Evolutionary conservation across 2,888 invertebrate genomes (phyloP), one percentile per base, ranked within the genome.

Genomic region (Eupsilia transversa): DNA sequence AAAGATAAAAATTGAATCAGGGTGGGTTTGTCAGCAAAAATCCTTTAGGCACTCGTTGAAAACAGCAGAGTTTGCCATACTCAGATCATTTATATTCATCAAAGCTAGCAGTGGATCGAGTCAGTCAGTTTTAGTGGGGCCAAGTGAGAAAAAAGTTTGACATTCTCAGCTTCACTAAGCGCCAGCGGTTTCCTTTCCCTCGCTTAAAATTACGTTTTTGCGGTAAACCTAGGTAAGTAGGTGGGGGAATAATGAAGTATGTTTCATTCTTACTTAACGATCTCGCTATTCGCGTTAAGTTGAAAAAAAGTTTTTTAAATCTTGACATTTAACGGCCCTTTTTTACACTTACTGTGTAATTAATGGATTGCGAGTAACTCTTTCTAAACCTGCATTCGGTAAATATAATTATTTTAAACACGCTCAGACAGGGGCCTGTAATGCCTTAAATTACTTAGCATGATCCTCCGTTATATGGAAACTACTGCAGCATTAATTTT

Each of bases 61-160:
- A 82, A 85, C 79, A 77, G 81, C 77, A 74, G 73, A 83, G 76
- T 79, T 70, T 80, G 75, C 81, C 74, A 80, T 85, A 72, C 78
- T 74, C 65, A 77, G 75, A 83, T 80, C 83, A 87, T 88, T 88
- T 88, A 84, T 88, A 88, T 88, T 85, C 86, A 88, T 89, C 88
- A 90, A 86, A 87, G 84, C 74, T 77, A 74, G 65, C 74, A 73
- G 72, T 74, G 84, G 76, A 84, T 81, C 77, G 81, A 85, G 77
- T 72, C 75, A 83, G 81, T 74, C 74, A 65, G 79, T 79, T 82
- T 76, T 76, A 83, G 84, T 74, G 57, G 17, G 67, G 35, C 74
- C n/a, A 72, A 54, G 75, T 73, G 49, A 65, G 57, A 73, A 85
- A 85, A 84, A 82, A 74, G 60, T 65, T 70, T 78, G 75, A 79